Evolutionary conservation across 1,140 invertebrate species (phyloP).

Genomic region (Solenopsis invicta): DNA sequence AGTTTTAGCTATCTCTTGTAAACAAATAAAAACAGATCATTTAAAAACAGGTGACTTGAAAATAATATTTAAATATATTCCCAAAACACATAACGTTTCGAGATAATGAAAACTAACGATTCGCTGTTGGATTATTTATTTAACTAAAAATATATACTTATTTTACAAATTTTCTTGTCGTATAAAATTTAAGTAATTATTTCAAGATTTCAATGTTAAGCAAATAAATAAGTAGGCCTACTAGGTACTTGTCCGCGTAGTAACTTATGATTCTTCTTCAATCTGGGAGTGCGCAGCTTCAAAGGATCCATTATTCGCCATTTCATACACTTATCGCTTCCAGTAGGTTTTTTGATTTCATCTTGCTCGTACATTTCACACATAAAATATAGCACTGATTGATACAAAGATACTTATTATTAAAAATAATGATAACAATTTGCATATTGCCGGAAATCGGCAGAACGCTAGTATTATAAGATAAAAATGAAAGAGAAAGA

Average conservation of each 20-base stretch:
- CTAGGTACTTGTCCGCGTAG: not conserved
- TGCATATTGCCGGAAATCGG: not conserved
- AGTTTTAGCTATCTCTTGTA: no score
- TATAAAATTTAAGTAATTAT: not conserved
- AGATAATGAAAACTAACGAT: not conserved
- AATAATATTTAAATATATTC: not conserved
- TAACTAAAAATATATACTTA: not conserved
- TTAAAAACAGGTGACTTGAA: not conserved
- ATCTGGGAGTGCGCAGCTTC: not conserved
- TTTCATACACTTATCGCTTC: no score
- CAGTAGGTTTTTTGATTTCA: no score
- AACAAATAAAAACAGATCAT: not conserved
- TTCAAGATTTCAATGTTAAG: not conserved
- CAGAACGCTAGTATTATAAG: not conserved
- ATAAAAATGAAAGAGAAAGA: not conserved
- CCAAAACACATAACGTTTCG: not conserved
- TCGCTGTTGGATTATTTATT: not conserved
- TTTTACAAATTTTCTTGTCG: not conserved
- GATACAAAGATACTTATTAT: not conserved
- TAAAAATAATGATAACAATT: not conserved
- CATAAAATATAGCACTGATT: not conserved
- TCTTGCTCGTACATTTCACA: not conserved
- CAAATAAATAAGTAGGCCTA: not conserved
- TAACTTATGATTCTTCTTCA: not conserved
- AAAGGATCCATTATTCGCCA: not conserved